Conservation (phyloP, 2,113 vertebrate species). For the Lethenteron reissneri region DNA sequence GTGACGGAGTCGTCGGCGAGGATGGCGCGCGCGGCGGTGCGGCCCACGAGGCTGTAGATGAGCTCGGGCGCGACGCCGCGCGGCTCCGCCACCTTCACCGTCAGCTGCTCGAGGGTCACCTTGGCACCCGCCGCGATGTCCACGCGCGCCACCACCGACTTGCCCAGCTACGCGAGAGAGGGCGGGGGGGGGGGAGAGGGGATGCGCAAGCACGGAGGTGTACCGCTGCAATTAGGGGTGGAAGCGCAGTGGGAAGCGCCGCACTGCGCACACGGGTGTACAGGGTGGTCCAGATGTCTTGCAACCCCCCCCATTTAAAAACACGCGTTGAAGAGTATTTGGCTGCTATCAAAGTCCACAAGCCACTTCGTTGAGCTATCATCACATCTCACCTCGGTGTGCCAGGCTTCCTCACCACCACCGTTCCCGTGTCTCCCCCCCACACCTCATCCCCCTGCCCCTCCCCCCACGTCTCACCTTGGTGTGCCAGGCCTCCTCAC, state of each 20-base stretch:
- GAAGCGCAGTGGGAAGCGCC: background rate
- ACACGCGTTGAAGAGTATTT: too few species aligned
- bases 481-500: too few species aligned
- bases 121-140: constrained; percentile 42
- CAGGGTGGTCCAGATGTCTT: too few species aligned
- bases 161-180: constrained; percentile 44
- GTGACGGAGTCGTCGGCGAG: constrained; percentile 55
- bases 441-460: too few species aligned
- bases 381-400: too few species aligned
- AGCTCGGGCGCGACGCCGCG: constrained; percentile 58
- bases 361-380: too few species aligned
- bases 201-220: background rate
- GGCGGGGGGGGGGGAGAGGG: background rate
- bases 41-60: constrained; percentile 59
- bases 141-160: constrained; percentile 67
- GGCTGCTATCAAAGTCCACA: too few species aligned
- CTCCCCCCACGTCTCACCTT: too few species aligned
- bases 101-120: constrained; percentile 59
- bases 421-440: too few species aligned
- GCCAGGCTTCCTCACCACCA: too few species aligned
- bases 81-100: constrained; percentile 76
- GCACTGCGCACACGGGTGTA: background rate
- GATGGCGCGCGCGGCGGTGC: constrained; percentile 30
- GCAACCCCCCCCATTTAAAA: too few species aligned
- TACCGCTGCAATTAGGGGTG: background rate